phyloP scores from a whole-genome alignment of 1,140 invertebrate genomes.

The Pachyrhynchus sulphureomaculatus region DNA sequence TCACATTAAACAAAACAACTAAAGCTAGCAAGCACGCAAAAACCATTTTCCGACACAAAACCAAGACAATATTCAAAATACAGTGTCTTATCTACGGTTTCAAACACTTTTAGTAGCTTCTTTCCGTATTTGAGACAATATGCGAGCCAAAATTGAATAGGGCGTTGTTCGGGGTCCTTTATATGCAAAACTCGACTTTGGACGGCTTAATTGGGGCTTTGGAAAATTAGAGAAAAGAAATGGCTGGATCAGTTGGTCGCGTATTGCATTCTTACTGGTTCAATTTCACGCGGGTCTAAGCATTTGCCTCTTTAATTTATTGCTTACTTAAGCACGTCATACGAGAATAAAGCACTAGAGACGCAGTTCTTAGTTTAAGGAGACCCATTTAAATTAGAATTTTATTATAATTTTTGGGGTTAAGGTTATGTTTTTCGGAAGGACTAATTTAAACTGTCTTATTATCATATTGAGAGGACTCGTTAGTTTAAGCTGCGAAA shows the following conservation, averaged over 20 bases:
- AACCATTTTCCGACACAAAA: background rate
- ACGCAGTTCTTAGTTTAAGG: too few species aligned
- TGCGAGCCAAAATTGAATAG: slow-evolving; percentile 14
- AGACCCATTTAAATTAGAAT: too few species aligned
- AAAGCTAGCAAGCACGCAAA: background rate
- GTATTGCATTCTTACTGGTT: slow-evolving; percentile 20
- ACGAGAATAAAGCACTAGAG: background rate
- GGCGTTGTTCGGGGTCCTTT: slow-evolving; percentile 7
- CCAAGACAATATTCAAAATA: background rate
- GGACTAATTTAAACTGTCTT: too few species aligned
- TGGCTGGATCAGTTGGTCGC: slow-evolving; percentile 11
- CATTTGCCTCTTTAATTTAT: slow-evolving; percentile 25
- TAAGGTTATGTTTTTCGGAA: too few species aligned
- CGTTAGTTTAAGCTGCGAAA: too few species aligned
- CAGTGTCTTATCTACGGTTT: slow-evolving; percentile 2
- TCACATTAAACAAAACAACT: background rate
- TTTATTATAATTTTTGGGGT: too few species aligned
- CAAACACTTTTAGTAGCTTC: background rate
- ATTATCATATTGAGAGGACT: too few species aligned
- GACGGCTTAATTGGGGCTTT: slow-evolving; percentile 12
- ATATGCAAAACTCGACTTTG: slow-evolving; percentile 17
- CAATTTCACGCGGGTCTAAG: slow-evolving; percentile 27
- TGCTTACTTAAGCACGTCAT: slow-evolving; percentile 18
- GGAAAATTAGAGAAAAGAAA: slow-evolving; percentile 30
- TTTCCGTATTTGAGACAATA: slow-evolving; percentile 11